phyloP scores from a whole-genome alignment of 2,797 vertebrate genomes.

The Acipenser transmontanus region DNA sequence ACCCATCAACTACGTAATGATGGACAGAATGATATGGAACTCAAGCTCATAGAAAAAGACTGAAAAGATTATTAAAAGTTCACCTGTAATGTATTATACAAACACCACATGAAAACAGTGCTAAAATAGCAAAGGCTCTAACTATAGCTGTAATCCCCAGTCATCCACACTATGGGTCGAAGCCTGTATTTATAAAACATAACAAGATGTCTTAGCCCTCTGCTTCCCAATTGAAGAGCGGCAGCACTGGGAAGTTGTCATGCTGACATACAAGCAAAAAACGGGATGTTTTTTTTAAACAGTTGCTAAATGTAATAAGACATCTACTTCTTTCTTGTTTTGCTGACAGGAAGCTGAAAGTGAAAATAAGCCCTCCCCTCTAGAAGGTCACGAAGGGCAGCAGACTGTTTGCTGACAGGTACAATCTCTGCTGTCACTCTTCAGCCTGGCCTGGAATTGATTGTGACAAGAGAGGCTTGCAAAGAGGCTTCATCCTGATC shows the following conservation, averaged over 20 bases:
- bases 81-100: too few relatives aligned
- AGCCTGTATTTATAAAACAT: too few relatives aligned
- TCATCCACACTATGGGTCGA: too few relatives aligned
- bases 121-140: too few relatives aligned
- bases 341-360: background rate
- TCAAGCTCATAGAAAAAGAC: too few relatives aligned
- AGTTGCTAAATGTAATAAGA: background rate
- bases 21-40: too few relatives aligned
- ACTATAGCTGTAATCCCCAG: too few relatives aligned
- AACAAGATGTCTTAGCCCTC: too few relatives aligned
- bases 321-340: background rate
- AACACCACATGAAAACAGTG: too few relatives aligned
- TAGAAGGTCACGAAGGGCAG: background rate
- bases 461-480: conserved; percentile 55
- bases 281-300: background rate
- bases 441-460: conserved; percentile 47
- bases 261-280: background rate
- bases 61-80: too few relatives aligned
- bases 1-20: too few relatives aligned
- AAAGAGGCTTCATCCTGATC: conserved; percentile 41
- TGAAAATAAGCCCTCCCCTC: background rate
- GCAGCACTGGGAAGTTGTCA: background rate
- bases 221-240: too few relatives aligned
- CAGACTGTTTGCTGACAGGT: background rate
- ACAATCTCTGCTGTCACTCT: conserved; percentile 3